Evolutionary conservation across 2,888 invertebrate species (phyloP).

Genomic region (Tetranychus truncatus): DNA sequence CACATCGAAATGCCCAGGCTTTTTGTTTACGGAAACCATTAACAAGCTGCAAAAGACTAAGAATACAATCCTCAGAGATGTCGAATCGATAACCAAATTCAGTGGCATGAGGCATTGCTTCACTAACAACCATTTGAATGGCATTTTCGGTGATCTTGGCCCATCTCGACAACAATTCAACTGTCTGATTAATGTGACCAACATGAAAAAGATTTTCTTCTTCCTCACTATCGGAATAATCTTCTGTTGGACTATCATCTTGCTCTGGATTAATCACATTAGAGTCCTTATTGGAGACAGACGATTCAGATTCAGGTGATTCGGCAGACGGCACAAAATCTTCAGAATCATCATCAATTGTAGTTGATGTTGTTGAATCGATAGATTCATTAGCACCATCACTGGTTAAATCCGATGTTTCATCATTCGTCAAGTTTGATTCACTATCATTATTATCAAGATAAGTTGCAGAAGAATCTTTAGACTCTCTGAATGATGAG

Average conservation of each 20-base stretch:
- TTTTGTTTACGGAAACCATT: conserved; percentile 10
- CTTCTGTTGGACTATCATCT: too few species aligned
- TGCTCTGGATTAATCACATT: too few species aligned
- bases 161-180: background rate
- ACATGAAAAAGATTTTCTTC: background rate
- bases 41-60: background rate
- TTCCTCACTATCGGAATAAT: background rate
- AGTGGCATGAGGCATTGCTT: background rate
- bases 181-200: background rate
- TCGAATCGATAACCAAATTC: background rate
- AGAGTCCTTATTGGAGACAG: too few species aligned
- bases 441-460: background rate
- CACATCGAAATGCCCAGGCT: conserved; percentile 4
- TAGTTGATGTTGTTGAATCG: too few species aligned
- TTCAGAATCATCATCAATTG: too few species aligned
- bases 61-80: background rate
- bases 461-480: too few species aligned
- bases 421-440: background rate
- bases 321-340: too few species aligned
- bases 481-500: too few species aligned
- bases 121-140: background rate
- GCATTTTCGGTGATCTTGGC: conserved; percentile 4
- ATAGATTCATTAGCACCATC: too few species aligned
- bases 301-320: too few species aligned
- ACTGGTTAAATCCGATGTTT: background rate